Evolutionary conservation across 2,113 vertebrate genomes (phyloP).

Genomic region (Forbesichthys papilliferus): DNA sequence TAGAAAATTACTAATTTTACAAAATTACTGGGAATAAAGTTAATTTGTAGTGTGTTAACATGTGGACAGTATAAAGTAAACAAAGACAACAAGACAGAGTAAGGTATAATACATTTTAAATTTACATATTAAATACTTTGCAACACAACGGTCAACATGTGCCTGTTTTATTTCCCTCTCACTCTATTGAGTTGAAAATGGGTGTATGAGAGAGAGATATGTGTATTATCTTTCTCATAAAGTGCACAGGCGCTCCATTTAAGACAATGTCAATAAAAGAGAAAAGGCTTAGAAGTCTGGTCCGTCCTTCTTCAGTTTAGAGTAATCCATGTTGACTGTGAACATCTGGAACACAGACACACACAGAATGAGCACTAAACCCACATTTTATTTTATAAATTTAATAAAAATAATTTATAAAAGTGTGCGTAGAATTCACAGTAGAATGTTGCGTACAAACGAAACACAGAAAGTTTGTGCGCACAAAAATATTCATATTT

Average conservation of each 20-base stretch:
- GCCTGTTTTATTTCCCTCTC: constrained; percentile 45
- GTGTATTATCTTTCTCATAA: constrained; percentile 32
- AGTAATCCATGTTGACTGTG: constrained; percentile 86
- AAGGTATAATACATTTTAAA: constrained; percentile 37
- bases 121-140: constrained; percentile 31
- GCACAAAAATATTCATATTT: too few species aligned
- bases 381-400: too few species aligned
- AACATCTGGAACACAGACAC: constrained; percentile 78
- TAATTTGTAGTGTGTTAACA: too few species aligned
- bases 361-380: constrained; percentile 5
- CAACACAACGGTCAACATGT: constrained; percentile 47
- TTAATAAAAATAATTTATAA: too few species aligned
- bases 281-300: constrained; percentile 84
- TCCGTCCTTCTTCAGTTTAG: constrained; percentile 89
- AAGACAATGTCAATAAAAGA: background rate
- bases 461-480: too few species aligned
- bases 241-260: constrained; percentile 35
- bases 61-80: background rate
- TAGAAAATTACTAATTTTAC: too few species aligned
- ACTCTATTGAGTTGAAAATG: constrained; percentile 25
- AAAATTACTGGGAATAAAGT: too few species aligned
- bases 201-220: background rate
- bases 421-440: too few species aligned
- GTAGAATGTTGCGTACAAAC: too few species aligned
- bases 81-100: background rate